These are phyloP conservation scores for Saturnia japonica DNA, from an alignment of 2,888 invertebrate species.

Conservation along the genomic window DNA sequence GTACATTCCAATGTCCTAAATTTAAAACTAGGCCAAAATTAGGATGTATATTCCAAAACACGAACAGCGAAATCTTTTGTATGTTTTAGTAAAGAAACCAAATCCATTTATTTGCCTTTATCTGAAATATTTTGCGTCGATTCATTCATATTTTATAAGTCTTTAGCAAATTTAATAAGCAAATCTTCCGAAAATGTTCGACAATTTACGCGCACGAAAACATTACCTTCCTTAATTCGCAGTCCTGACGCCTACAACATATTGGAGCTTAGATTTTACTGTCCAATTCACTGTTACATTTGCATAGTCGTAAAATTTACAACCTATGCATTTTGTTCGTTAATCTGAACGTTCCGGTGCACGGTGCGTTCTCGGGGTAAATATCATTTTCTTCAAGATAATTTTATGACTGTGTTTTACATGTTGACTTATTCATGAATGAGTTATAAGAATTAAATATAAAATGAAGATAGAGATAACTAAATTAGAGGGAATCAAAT, in stretches of 20 bases:
- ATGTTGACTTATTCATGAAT: slow-evolving; percentile 1
- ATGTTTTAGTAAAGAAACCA: neutral
- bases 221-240: slow-evolving; percentile 20
- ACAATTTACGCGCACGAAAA: slow-evolving; percentile 9
- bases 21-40: no score
- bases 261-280: slow-evolving; percentile 67
- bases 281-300: slow-evolving; percentile 66
- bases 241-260: slow-evolving; percentile 53
- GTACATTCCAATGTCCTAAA: neutral
- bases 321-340: slow-evolving; percentile 72
- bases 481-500: neutral
- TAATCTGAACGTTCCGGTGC: slow-evolving; percentile 48
- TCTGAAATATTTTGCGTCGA: neutral
- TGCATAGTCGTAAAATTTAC: slow-evolving; percentile 80
- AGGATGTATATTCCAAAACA: no score
- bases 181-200: slow-evolving; percentile 18
- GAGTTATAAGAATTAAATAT: slow-evolving; percentile 15
- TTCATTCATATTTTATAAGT: neutral
- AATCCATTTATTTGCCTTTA: neutral
- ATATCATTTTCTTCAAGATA: slow-evolving; percentile 33
- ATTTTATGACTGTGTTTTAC: slow-evolving; percentile 29
- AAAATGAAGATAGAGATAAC: neutral
- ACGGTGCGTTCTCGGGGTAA: slow-evolving; percentile 27
- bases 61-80: no score
- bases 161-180: neutral